Evolutionary conservation across 2,888 invertebrate genomes (phyloP), one percentile per base, ranked within the genome.

Genomic region (Salticus scenicus): DNA sequence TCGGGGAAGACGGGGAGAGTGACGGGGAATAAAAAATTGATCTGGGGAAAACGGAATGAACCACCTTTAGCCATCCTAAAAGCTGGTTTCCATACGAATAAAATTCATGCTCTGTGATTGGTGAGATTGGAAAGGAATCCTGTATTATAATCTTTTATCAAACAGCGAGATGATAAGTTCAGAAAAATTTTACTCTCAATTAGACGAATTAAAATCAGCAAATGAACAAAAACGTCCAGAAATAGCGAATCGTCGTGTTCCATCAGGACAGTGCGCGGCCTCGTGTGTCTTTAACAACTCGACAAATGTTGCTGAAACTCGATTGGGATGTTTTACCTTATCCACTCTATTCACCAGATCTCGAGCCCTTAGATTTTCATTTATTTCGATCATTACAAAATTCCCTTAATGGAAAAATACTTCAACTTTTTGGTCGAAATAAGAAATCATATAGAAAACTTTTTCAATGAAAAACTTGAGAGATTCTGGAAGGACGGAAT

Each of bases 81-180:
- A 37, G 37, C 37, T 12, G 37, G 37, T 37, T 12, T 37, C 12
- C 37, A 37, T 37, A 5, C 37, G 12, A 37, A 37, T n/a, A 12
- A 37, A 37, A 12, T 7, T 37, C 37, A 37, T 37, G 37, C 37
- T 37, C 37, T 37, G 37, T 37, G 37, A 8, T 12, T 37, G n/a
- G n/a, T n/a, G n/a, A n/a, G n/a, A n/a, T n/a, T n/a, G n/a, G n/a
- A n/a, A n/a, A n/a, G n/a, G n/a, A n/a, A n/a, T n/a, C n/a, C n/a
- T n/a, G n/a, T 37, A 37, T 12, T 37, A 12, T 37, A 12, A 37
- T 7, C 37, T 71, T 37, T 41, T 71, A 71, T 42, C 42, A 71
- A 71, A 71, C 71, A 71, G 41, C 24, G 24, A 71, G 42, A 37
- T 20, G 42, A 71, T 37, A 71, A 71, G 41, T 71, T 71, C 42